Evolutionary conservation across 2,888 invertebrate species (phyloP), one percentile per base, ranked within the genome.

Genomic region (Vanessa cardui): DNA sequence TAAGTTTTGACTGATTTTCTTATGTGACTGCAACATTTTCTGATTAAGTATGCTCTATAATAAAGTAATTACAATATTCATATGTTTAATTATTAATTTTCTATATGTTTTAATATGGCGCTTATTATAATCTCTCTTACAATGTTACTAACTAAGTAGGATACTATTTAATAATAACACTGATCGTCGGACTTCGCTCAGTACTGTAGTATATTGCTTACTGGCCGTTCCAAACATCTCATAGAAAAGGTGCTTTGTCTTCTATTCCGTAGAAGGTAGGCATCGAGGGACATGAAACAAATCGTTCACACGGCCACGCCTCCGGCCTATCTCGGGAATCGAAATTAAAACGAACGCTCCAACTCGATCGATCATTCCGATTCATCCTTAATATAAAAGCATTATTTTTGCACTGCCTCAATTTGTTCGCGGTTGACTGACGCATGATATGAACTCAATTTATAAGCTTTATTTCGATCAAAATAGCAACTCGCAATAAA

Each of bases 311-410:
- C 80, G 80, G 85, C 92, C 92, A 91, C 92, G 90, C 92, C 92
- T 88, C 81, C 85, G 83, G 82, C 83, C 86, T 85, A 87, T 88
- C 88, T 87, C 84, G 80, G 80, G 83, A 88, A 90, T 91, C 92
- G 88, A 90, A 92, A 92, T 92, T 91, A 90, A 92, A 90, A 92
- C 84, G 87, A 86, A 89, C 92, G 88, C 89, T 88, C 89, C 83
- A 82, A 79, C 87, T 80, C 89, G 84, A 92, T 92, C 92, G 92
- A 92, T 92, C 92, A 92, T 90, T 89, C 83, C 83, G 83, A 89
- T 88, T 90, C 81, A 79, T 77, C 87, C 88, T 89, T 89, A 88
- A 89, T 90, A 90, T 88, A 87, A 90, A 85, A 82, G 83, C 84
- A 84, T 88, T 89, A 88, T 90, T 89, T 89, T 83, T 86, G 85